Base-by-base conservation (phyloP, 2,888 invertebrate species). In the Drosophila putrida region DNA sequence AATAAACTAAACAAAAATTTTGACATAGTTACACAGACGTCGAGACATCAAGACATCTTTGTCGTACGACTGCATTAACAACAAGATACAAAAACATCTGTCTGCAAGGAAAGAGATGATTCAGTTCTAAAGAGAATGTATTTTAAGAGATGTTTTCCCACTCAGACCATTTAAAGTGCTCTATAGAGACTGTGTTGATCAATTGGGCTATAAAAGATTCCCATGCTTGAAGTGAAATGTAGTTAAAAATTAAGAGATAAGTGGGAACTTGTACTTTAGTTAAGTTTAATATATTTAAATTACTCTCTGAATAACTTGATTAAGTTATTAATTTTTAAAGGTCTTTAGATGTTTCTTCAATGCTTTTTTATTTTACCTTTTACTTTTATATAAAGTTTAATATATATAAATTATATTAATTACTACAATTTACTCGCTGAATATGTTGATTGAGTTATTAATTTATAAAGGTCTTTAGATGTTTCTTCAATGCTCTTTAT, bases 1-100 rank as follows among this genome's bases (percentile, higher is more conserved):
- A 84, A 88, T 86, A 82, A 77, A 84, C 57, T 38, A 39, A 39
- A 69, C 55, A 69, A 50, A 46, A 63, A 57, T 66, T 68, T 77
- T 85, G 84, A 85, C 84, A 85, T 64, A 89, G 83, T 89, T 89
- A 86, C 85, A 74, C 57, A 58, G 47, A 36, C 47, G 25, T 31
- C 53, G 57, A 62, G 44, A 44, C 49, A 36, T 38, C 28, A 61
- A 62, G 68, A 69, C 62, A 69, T 57, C 49, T 55, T 55, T 61
- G 72, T 72, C 64, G 78, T 54, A 36, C 49, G 75, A 44, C 75
- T 59, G 55, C 61, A 71, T 58, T 44, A 58, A 75, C 64, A 71
- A 50, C n/a, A 25, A 50, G 35, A 38, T 53, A 51, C 25, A 44
- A 49, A 49, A 71, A 49, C 64, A 89, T 77, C 20, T 72, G 67